phyloP scores from a whole-genome alignment of 2,797 vertebrate genomes.

The Lepilemur ruficaudatus region DNA sequence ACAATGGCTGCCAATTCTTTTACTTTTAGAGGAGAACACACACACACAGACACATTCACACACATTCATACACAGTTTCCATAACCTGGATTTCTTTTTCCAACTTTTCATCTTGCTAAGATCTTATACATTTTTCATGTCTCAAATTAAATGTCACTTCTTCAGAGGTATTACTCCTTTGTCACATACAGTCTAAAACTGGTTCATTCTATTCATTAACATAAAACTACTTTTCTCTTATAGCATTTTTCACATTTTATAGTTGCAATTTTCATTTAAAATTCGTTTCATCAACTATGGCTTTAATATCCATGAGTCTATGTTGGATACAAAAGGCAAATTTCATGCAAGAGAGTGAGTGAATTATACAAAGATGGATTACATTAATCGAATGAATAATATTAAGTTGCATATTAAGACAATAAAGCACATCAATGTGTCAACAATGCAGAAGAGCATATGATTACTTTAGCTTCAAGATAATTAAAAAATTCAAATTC shows the following conservation, averaged over 20 bases:
- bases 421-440: neutral
- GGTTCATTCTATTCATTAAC: neutral
- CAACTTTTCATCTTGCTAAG: neutral
- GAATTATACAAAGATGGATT: neutral
- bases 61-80: neutral
- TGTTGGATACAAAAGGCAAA: neutral
- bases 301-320: neutral
- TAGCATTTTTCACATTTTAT: neutral
- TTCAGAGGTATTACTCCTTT: neutral
- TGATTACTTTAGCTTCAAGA: neutral
- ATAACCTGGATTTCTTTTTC: neutral
- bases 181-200: neutral
- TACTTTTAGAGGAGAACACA: neutral
- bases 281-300: neutral
- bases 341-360: neutral
- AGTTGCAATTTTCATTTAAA: neutral
- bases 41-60: neutral
- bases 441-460: neutral
- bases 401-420: neutral
- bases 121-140: neutral
- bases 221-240: neutral
- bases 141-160: neutral
- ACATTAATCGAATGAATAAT: neutral
- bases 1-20: neutral
- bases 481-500: neutral